phyloP scores from a whole-genome alignment of 2,113 vertebrate species.

The Rhabdomys dilectus region DNA sequence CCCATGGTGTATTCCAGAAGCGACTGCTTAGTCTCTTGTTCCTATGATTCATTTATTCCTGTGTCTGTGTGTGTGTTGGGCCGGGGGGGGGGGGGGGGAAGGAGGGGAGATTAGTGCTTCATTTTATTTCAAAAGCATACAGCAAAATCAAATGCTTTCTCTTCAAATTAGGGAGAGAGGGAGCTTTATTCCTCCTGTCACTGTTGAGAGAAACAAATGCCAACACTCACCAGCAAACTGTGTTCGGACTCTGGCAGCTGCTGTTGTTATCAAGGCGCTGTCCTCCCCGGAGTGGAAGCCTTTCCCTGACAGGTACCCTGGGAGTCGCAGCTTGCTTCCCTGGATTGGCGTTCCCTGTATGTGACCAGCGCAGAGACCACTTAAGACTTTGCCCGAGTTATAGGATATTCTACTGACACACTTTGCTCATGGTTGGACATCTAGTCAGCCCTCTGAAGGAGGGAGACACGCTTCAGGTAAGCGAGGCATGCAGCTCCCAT shows the following conservation, averaged over 20 bases:
- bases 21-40: not conserved
- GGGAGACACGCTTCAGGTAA: not conserved
- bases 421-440: not conserved
- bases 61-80: not conserved
- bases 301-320: slow-evolving; percentile 97
- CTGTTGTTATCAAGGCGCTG: slow-evolving; percentile 92
- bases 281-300: slow-evolving; percentile 96
- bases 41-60: not conserved
- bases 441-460: not conserved
- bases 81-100: not conserved
- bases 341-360: slow-evolving; percentile 94
- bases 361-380: not conserved
- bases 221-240: slow-evolving; percentile 90
- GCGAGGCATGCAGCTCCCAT: not conserved
- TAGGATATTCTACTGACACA: not conserved
- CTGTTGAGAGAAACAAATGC: not conserved
- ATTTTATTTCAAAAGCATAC: not conserved
- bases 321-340: slow-evolving; percentile 96
- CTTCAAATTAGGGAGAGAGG: not conserved
- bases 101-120: not conserved
- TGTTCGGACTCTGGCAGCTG: slow-evolving; percentile 93
- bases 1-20: not conserved
- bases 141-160: not conserved
- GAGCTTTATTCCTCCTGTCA: not conserved
- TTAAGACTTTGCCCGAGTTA: not conserved